Conservation (phyloP, 2,797 vertebrate genomes). For the Selene dorsalis region DNA sequence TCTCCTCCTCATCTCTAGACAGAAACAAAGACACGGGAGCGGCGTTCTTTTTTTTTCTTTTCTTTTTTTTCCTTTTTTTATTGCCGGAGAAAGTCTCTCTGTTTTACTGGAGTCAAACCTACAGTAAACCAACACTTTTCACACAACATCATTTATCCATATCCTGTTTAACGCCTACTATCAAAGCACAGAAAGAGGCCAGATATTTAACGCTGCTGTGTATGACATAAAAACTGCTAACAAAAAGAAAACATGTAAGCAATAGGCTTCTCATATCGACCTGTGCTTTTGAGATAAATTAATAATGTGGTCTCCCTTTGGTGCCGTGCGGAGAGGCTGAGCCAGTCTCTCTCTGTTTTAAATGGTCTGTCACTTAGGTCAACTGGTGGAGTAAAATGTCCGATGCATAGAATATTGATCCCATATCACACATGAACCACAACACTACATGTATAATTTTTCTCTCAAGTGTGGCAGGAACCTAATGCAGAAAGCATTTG, state of each 20-base stretch:
- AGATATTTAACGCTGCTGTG: constrained; percentile 42
- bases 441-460: constrained; percentile 68
- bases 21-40: constrained; percentile 70
- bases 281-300: constrained; percentile 81
- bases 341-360: constrained; percentile 75
- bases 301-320: constrained; percentile 77
- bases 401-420: constrained; percentile 79
- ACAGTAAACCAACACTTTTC: neutral
- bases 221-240: constrained; percentile 58
- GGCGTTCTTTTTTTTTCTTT: constrained; percentile 40
- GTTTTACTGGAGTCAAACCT: constrained; percentile 27
- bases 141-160: neutral
- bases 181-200: constrained; percentile 25
- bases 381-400: constrained; percentile 78
- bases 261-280: constrained; percentile 76
- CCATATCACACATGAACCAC: constrained; percentile 67
- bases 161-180: constrained; percentile 13
- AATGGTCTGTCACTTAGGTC: constrained; percentile 81
- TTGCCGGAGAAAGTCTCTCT: constrained; percentile 24
- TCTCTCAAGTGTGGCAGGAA: constrained; percentile 60
- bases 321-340: constrained; percentile 65
- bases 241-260: constrained; percentile 70
- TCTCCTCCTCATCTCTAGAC: constrained; percentile 70
- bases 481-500: constrained; percentile 70
- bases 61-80: too few relatives aligned